Percentiles rank a stretch among this genome's conserved stretches.
Evolutionary conservation across 2,113 vertebrate species (phyloP).

Genomic region (Aldabrachelys gigantea): DNA sequence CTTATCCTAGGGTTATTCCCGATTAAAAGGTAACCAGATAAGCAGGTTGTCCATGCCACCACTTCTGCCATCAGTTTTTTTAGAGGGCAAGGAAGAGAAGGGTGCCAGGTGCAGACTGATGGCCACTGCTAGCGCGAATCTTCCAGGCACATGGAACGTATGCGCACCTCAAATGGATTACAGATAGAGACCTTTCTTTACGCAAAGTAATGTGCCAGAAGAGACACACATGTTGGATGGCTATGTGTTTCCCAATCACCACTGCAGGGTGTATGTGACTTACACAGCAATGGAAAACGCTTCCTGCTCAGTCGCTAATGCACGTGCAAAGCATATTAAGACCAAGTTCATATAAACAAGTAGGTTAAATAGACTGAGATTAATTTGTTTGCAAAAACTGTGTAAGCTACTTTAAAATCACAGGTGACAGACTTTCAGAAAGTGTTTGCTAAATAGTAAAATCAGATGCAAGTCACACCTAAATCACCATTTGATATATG

Average conservation of each 20-base stretch:
- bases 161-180: not conserved
- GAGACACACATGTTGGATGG: not conserved
- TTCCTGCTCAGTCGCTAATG: rapidly evolving
- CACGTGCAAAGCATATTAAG: not conserved
- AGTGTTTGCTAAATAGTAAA: constrained; percentile 20
- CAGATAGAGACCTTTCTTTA: not conserved
- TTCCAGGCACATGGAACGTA: not conserved
- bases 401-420: not conserved
- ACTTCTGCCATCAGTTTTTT: not conserved
- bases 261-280: not conserved
- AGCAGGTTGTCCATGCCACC: not conserved
- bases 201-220: not conserved
- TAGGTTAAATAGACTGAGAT: not conserved
- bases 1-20: not conserved
- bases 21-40: not conserved
- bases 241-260: too few relatives aligned
- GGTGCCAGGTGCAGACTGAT: not conserved
- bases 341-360: not conserved
- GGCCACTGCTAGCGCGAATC: not conserved
- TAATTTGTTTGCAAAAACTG: not conserved
- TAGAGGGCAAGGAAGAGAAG: not conserved
- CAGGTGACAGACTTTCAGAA: constrained; percentile 8
- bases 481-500: not conserved
- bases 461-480: not conserved
- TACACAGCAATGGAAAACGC: not conserved